Evolutionary conservation across 2,113 vertebrate genomes (phyloP).

Genomic region (Emydocephalus ijimae): DNA sequence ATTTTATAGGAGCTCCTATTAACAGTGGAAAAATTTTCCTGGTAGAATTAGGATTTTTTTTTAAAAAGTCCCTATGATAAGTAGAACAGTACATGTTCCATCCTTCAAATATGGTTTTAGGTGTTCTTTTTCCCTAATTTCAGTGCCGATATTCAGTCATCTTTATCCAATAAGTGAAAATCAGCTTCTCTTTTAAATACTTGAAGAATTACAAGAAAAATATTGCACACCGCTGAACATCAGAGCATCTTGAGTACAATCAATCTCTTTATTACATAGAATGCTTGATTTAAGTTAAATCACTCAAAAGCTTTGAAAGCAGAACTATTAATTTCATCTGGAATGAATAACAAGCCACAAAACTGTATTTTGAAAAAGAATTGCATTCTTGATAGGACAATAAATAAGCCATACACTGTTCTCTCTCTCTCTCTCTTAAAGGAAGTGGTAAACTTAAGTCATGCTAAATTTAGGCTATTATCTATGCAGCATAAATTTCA

Average conservation of each 20-base stretch:
- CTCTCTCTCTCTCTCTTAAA: constrained; percentile 62
- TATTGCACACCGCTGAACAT: constrained; percentile 23
- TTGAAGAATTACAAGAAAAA: constrained; percentile 39
- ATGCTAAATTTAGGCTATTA: constrained; percentile 85
- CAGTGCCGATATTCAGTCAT: constrained; percentile 37
- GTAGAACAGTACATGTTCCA: background rate
- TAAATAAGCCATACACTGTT: constrained; percentile 51
- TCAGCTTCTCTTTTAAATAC: constrained; percentile 30
- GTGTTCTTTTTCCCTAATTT: constrained; percentile 42
- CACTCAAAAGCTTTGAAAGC: constrained; percentile 21
- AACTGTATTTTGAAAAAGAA: constrained; percentile 65
- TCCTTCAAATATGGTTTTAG: constrained; percentile 22
- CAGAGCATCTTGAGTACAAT: background rate
- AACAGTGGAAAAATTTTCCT: background rate
- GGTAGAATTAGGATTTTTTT: background rate
- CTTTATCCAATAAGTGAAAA: constrained; percentile 31
- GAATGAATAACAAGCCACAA: constrained; percentile 54
- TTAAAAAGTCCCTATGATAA: background rate
- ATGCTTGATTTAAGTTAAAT: constrained; percentile 23
- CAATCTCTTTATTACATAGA: constrained; percentile 35
- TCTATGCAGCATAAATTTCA: constrained; percentile 86
- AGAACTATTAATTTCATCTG: constrained; percentile 37
- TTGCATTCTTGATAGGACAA: constrained; percentile 71
- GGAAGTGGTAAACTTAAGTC: constrained; percentile 84
- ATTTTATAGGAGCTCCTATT: constrained; percentile 5